phyloP scores from a whole-genome alignment of 2,113 vertebrate genomes.

The Indri indri region DNA sequence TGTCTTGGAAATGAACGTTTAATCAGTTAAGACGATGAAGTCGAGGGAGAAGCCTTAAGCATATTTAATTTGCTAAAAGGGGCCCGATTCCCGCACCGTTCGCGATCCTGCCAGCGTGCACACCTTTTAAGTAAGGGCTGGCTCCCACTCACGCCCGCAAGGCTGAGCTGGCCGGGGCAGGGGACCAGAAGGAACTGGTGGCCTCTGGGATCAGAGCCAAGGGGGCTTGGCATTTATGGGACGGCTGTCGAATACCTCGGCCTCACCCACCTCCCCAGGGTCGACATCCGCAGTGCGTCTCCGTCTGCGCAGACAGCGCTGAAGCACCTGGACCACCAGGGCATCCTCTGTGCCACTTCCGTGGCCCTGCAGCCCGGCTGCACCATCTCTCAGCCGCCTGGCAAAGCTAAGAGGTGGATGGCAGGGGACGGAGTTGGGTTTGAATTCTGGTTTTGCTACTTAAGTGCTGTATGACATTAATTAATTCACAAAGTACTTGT shows the following conservation, averaged over 20 bases:
- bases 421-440: neutral
- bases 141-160: neutral
- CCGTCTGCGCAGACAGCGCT: neutral
- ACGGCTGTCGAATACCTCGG: neutral
- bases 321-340: neutral
- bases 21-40: conserved; percentile 83
- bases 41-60: conserved; percentile 77
- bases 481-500: neutral
- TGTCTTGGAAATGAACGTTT: conserved; percentile 89
- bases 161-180: neutral
- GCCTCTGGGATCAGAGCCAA: neutral
- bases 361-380: neutral
- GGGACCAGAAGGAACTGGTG: neutral
- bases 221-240: neutral
- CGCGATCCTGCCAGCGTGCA: neutral
- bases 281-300: neutral
- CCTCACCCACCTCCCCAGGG: neutral
- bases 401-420: neutral
- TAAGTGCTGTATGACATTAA: neutral
- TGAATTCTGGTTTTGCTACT: neutral
- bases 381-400: neutral
- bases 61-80: conserved; percentile 83
- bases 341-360: neutral
- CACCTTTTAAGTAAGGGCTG: neutral
- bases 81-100: conserved; percentile 39